Base-by-base conservation (phyloP, 35 echinoderm and acorn worm species). In the Strongylocentrotus purpuratus region DNA sequence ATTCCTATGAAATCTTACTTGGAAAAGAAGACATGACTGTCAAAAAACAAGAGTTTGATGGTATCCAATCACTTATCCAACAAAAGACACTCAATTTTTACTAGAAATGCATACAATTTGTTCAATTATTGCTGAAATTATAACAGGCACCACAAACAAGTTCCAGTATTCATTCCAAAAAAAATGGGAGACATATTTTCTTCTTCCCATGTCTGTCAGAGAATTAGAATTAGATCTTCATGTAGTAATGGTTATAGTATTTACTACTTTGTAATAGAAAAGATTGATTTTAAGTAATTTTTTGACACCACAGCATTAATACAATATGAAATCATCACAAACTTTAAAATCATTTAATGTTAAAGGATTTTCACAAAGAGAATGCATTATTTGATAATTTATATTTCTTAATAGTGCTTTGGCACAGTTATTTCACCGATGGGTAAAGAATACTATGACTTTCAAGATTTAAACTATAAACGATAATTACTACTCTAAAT, bases 51-150 rank as follows among this genome's bases (percentile, higher is more conserved):
- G 65, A n/a, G 20, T 78, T 15, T 78, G 65, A 28, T 78, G 22
- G 28, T 78, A 78, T 22, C 65, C 65, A 78, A 22, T n/a, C 65
- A 78, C 22, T 78, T 78, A 7, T 28, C 5, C 65, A 78, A 22
- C 65, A 78, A 78, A 78, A 25, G 61, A 71, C 28, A 78, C 50
- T 55, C 20, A 22, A 78, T 78, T n/a, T 13, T n/a, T 28, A 78
- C 61, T 25, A 25, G 61, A 70, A 70, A 70, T 78, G 22, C 65
- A 78, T 78, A 78, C 18, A 78, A 22, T 78, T 78, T 78, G 65
- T 78, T 78, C 65, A 78, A 78, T 78, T 78, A 78, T 78, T 78
- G 65, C 65, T 78, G 65, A 78, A 78, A 78, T 28, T 78, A 78
- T 78, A 78, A 78, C 65, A 78, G 65, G 65, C 65, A 78, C 65